These are phyloP conservation scores for Halcyon leucocephala DNA, from an alignment of 2,797 vertebrate genomes.

Conservation along the genomic window DNA sequence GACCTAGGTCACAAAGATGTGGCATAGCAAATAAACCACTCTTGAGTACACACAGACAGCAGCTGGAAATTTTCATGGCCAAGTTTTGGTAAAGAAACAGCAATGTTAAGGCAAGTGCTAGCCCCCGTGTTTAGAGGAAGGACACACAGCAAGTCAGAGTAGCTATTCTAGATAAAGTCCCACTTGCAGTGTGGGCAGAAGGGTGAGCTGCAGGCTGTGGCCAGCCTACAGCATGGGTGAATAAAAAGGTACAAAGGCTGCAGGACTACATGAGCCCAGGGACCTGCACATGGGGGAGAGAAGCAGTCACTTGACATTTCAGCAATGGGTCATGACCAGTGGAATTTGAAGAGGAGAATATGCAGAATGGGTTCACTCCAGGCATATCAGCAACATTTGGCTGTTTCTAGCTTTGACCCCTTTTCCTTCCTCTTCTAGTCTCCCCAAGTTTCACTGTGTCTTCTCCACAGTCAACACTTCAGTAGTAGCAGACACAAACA, in stretches of 20 bases:
- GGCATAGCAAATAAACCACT: neutral
- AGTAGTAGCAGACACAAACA: neutral
- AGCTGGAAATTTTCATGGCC: neutral
- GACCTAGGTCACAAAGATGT: accelerated
- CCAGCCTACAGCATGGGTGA: accelerated
- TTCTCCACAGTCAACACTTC: neutral
- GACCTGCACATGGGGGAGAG: neutral
- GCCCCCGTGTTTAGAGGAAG: accelerated
- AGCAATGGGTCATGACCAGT: neutral
- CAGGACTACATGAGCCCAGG: neutral
- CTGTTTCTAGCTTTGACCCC: neutral
- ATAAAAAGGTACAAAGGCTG: neutral
- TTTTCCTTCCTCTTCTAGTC: neutral
- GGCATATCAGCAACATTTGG: neutral
- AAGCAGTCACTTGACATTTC: neutral
- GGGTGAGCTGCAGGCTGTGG: neutral
- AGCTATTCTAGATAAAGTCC: neutral
- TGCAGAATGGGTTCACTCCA: neutral
- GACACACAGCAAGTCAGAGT: neutral
- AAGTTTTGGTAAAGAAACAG: neutral
- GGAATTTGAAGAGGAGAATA: neutral
- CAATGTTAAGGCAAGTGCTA: neutral
- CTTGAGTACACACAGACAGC: neutral
- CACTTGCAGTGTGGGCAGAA: neutral
- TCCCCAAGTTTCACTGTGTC: neutral